These are phyloP conservation scores for Gallirallus australis DNA, from an alignment of 2,797 vertebrate genomes.

Conservation along the genomic window DNA sequence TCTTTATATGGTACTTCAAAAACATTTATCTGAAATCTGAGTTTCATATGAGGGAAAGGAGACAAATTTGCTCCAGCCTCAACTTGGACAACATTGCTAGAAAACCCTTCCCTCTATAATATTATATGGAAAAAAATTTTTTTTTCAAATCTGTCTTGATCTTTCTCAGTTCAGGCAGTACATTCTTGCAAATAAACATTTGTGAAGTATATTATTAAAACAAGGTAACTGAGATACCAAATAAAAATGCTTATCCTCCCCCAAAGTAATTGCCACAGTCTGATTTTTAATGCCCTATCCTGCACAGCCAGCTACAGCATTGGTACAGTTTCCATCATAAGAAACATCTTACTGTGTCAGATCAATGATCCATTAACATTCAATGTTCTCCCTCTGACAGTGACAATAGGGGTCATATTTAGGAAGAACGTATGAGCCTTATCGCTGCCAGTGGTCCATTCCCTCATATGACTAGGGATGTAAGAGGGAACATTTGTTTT, in stretches of 20 bases:
- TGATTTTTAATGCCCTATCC: neutral
- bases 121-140: neutral
- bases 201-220: neutral
- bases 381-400: neutral
- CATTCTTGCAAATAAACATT: neutral
- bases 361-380: neutral
- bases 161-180: neutral
- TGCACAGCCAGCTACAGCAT: neutral
- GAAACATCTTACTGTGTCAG: neutral
- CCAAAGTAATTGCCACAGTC: neutral
- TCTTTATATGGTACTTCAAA: neutral
- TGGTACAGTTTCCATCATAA: neutral
- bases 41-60: neutral
- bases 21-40: neutral
- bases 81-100: neutral
- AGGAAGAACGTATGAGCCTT: neutral
- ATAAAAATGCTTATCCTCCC: neutral
- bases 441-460: neutral
- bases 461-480: neutral
- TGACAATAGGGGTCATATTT: neutral
- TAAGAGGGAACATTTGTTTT: neutral
- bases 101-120: neutral
- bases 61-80: neutral
- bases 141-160: neutral
- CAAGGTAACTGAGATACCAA: neutral